These are phyloP conservation scores for Saccopteryx bilineata DNA, from an alignment of 2,113 vertebrate species.

Conservation along the genomic window DNA sequence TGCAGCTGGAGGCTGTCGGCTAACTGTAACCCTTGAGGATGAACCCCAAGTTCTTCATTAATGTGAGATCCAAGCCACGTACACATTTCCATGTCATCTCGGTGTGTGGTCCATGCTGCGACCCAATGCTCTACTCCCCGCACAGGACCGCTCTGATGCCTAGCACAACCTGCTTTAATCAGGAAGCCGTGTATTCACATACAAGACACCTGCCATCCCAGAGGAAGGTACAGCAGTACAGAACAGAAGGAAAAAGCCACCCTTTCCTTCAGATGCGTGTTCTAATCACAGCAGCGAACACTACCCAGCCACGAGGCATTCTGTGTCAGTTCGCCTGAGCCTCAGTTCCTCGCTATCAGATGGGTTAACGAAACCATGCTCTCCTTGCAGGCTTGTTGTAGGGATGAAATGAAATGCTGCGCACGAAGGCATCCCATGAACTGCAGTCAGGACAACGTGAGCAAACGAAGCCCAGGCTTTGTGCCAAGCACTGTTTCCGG, in stretches of 20 bases:
- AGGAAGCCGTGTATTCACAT: background rate
- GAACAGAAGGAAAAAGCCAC: too few relatives aligned
- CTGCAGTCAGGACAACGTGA: background rate
- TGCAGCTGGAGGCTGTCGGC: background rate
- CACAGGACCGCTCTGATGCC: background rate
- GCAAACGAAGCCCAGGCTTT: background rate
- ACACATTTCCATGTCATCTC: background rate
- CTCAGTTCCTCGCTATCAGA: background rate
- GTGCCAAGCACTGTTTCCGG: background rate
- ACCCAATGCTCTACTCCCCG: background rate
- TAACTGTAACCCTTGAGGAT: background rate
- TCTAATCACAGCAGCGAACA: background rate
- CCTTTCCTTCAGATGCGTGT: background rate
- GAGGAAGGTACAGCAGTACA: background rate
- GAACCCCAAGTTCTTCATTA: background rate
- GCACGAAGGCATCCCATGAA: background rate
- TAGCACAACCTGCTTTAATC: background rate
- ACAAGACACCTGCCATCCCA: background rate
- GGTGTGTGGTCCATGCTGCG: accelerated
- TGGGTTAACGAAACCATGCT: background rate
- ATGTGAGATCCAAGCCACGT: background rate
- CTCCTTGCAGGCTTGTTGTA: background rate
- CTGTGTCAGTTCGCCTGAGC: background rate
- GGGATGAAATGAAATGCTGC: background rate
- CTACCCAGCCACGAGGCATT: background rate